Base-by-base conservation (phyloP, 2,888 invertebrate genomes). In the Podabrus alpinus region DNA sequence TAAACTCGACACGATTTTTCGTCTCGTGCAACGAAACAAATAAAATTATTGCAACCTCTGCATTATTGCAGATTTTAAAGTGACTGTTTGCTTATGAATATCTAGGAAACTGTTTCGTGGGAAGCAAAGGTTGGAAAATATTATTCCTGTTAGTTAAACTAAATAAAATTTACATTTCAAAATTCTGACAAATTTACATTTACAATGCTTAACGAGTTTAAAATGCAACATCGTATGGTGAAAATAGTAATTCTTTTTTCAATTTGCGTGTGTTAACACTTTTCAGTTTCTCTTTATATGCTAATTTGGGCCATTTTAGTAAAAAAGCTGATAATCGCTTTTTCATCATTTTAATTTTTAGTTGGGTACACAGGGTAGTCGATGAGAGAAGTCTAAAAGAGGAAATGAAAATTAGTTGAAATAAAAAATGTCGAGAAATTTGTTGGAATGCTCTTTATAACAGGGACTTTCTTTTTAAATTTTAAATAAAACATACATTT, bases 131-230 rank as follows among this genome's bases (percentile, higher is more conserved):
- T 45, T 45, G 45, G 45, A 45, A 45, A 45, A 45, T 45, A 7
- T 45, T 45, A 45, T 45, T 45, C 45, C n/a, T 29, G 45, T 45
- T 45, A 45, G 45, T n/a, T 45, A 45, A 45, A 45, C 45, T 64
- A 64, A 64, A 64, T 64, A 64, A 10, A 64, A 64, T 64, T 64
- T 64, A 64, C 62, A 64, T 64, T 64, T 61, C 17, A 17, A 19
- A 64, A 64, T 21, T 21, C 21, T 21, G 13, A 19, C 19, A 16
- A 64, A 64, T 64, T 64, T 64, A 64, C 62, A 64, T 64, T 19
- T 64, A 45, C 21, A 64, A 64, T 21, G 62, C 21, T 19, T 64
- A 64, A 64, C 62, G 62, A 64, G 62, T 64, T 64, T 19, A 64
- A 64, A 64, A 64, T 64, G 62, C 62, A 64, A 64, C 62, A 13